phyloP scores from a whole-genome alignment of 2,888 invertebrate species.

The Apoderus coryli region DNA sequence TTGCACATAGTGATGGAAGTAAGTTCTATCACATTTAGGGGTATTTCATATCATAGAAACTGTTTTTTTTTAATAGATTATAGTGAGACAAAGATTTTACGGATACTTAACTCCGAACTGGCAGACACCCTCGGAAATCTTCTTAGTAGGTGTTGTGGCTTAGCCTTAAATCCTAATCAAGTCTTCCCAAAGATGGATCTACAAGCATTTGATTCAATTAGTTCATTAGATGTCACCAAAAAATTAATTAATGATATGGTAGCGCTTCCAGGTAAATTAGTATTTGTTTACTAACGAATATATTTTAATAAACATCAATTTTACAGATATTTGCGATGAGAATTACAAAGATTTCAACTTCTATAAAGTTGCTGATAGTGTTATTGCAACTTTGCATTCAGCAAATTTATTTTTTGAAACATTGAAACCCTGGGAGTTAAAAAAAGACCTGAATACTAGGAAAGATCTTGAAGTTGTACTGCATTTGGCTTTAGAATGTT shows the following conservation, averaged over 20 bases:
- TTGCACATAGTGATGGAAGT: constrained; percentile 85
- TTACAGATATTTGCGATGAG: constrained; percentile 43
- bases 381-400: constrained; percentile 57
- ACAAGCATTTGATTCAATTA: constrained; percentile 33
- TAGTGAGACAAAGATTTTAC: constrained; percentile 57
- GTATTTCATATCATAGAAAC: too few species aligned
- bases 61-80: constrained; percentile 50
- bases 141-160: constrained; percentile 62
- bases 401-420: constrained; percentile 80
- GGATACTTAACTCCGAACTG: constrained; percentile 74
- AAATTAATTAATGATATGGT: constrained; percentile 41
- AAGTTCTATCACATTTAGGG: constrained; percentile 36
- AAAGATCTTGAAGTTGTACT: constrained; percentile 57
- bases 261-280: constrained; percentile 38
- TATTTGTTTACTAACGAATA: too few species aligned
- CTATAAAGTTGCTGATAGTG: constrained; percentile 66
- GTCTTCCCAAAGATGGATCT: constrained; percentile 48
- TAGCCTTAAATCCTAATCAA: constrained; percentile 62
- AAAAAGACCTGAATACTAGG: constrained; percentile 38
- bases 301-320: too few species aligned
- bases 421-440: constrained; percentile 78
- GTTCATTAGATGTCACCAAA: constrained; percentile 35
- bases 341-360: constrained; percentile 66
- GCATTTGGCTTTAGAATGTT: constrained; percentile 70
- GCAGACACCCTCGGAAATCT: constrained; percentile 90